A percentile compares a stretch with the other conserved stretches of the same genome.
These are phyloP conservation scores for Ashinkailepas kermadecensis DNA, from an alignment of 2,888 invertebrate genomes.

Conservation along the genomic window DNA sequence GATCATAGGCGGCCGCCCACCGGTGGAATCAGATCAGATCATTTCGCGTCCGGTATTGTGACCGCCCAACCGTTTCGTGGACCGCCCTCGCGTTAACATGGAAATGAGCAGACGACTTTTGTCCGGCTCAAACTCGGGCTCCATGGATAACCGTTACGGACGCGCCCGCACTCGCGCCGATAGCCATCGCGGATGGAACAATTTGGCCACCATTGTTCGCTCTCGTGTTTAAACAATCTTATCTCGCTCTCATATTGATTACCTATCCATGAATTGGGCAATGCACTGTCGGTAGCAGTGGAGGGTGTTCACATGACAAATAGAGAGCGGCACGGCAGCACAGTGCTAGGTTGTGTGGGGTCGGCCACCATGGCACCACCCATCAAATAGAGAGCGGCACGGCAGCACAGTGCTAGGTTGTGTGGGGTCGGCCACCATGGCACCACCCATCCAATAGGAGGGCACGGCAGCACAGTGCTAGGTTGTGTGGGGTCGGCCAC, in stretches of 20 bases:
- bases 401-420: too few species aligned
- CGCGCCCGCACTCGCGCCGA: background rate
- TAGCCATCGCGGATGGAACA: background rate
- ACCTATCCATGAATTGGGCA: background rate
- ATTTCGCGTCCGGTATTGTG: background rate
- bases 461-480: background rate
- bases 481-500: background rate
- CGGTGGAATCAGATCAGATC: background rate
- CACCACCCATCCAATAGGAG: too few species aligned
- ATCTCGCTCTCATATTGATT: background rate
- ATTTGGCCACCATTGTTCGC: constrained; percentile 4
- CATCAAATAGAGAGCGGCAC: too few species aligned
- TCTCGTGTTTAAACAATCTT: constrained; percentile 12
- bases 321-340: background rate
- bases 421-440: too few species aligned
- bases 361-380: too few species aligned
- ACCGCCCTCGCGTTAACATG: background rate
- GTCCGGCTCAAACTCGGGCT: background rate
- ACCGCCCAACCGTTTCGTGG: background rate
- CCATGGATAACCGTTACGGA: background rate
- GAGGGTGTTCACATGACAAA: background rate
- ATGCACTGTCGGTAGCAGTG: background rate
- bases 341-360: background rate
- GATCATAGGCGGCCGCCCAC: too few species aligned
- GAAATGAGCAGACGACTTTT: constrained; percentile 10